Conservation (phyloP, 2,113 vertebrate genomes). For the Pteruthius melanotis region DNA sequence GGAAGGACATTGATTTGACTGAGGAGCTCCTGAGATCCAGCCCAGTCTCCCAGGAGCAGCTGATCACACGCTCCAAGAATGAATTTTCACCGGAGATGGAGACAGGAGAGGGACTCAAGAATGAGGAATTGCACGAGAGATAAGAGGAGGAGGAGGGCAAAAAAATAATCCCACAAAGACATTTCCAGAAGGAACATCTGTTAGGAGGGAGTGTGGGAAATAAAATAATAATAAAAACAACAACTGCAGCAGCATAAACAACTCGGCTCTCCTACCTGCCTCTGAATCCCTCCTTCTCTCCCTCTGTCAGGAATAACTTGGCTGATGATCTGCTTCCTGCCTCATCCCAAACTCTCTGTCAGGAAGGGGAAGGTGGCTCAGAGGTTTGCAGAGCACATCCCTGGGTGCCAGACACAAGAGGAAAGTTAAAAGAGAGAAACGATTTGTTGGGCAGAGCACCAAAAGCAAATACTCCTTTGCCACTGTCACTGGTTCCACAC, state of each 20-base stretch:
- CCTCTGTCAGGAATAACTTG: neutral
- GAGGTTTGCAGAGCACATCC: neutral
- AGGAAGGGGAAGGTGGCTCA: neutral
- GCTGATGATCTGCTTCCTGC: neutral
- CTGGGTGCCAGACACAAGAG: neutral
- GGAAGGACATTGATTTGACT: neutral
- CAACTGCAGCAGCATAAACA: neutral
- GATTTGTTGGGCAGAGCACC: neutral
- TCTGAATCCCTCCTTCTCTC: neutral
- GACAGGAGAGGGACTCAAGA: neutral
- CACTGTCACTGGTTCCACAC: neutral
- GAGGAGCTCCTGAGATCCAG: neutral
- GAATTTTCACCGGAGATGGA: neutral
- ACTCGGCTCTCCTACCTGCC: rapidly evolving
- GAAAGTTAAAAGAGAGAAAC: neutral
- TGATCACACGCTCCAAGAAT: neutral
- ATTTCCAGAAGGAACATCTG: neutral
- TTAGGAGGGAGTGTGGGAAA: neutral
- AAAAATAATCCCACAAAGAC: neutral
- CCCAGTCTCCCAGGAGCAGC: neutral
- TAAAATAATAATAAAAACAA: neutral
- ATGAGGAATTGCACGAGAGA: neutral
- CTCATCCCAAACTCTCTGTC: neutral
- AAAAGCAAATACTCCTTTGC: neutral
- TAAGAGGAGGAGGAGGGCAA: neutral